phyloP scores from a whole-genome alignment of 2,888 invertebrate species.

The Dicranocentrus wangi region DNA sequence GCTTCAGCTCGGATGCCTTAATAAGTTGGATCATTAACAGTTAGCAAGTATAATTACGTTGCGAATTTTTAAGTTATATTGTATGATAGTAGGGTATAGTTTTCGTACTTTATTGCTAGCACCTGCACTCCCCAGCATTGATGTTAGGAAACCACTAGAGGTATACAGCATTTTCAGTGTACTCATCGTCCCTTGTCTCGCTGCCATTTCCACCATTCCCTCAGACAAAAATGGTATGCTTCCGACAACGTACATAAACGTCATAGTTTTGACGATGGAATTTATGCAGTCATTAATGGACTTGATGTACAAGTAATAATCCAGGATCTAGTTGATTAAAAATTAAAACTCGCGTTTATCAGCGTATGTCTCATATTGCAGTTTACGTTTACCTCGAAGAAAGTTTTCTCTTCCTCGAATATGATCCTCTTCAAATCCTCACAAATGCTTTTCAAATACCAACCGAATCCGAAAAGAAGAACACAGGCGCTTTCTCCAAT shows the following conservation, averaged over 20 bases:
- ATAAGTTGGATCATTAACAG: too few species aligned
- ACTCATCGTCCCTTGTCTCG: too few species aligned
- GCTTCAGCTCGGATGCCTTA: constrained; percentile 11
- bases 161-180: too few species aligned
- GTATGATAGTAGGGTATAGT: not conserved
- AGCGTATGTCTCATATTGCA: too few species aligned
- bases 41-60: not conserved
- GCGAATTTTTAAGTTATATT: not conserved
- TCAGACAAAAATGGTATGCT: constrained; percentile 24
- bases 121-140: constrained; percentile 33
- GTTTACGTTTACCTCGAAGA: too few species aligned
- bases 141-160: too few species aligned
- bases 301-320: constrained; percentile 6
- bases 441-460: constrained; percentile 16
- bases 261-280: not conserved
- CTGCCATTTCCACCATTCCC: not conserved
- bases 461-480: not conserved
- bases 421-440: constrained; percentile 1
- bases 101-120: constrained; percentile 12
- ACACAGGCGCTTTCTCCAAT: not conserved
- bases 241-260: not conserved
- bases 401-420: not conserved
- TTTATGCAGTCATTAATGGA: constrained; percentile 5
- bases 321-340: constrained; percentile 25
- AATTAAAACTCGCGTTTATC: too few species aligned